A percentile compares a stretch with the other conserved stretches of the same genome.
Evolutionary conservation across 2,797 vertebrate species (phyloP).

Genomic region (Hydrophis major): DNA sequence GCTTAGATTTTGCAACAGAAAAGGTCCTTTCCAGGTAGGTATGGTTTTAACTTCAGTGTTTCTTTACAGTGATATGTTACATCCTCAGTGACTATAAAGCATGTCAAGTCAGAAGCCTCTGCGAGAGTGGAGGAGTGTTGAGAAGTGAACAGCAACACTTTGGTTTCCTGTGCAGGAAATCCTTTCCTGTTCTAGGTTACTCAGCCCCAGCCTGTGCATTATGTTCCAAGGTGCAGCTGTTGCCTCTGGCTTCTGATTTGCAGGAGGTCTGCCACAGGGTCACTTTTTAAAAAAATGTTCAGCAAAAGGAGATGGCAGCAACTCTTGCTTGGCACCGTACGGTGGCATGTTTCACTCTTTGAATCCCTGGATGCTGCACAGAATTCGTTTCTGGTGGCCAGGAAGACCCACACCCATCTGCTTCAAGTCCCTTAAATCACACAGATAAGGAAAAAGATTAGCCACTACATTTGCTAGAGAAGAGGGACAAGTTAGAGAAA

Average conservation of each 20-base stretch:
- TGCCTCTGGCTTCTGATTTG: too few species aligned
- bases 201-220: neutral
- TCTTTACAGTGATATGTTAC: neutral
- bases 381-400: conserved; percentile 94
- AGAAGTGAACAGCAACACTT: neutral
- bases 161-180: neutral
- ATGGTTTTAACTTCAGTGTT: neutral
- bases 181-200: neutral
- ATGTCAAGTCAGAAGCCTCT: neutral
- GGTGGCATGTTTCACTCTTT: conserved; percentile 62
- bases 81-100: neutral
- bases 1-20: neutral
- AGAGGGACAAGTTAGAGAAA: neutral
- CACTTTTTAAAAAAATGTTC: neutral
- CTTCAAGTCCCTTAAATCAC: conserved; percentile 83
- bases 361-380: conserved; percentile 88
- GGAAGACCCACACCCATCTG: conserved; percentile 90
- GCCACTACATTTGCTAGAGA: neutral
- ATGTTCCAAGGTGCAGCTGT: neutral
- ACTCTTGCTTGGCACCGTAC: conserved; percentile 43
- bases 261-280: neutral
- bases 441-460: conserved; percentile 32
- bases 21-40: neutral
- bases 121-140: neutral
- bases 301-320: conserved; percentile 40